Conservation (phyloP, 2,113 vertebrate species). For the Paracanthobrama guichenoti region DNA sequence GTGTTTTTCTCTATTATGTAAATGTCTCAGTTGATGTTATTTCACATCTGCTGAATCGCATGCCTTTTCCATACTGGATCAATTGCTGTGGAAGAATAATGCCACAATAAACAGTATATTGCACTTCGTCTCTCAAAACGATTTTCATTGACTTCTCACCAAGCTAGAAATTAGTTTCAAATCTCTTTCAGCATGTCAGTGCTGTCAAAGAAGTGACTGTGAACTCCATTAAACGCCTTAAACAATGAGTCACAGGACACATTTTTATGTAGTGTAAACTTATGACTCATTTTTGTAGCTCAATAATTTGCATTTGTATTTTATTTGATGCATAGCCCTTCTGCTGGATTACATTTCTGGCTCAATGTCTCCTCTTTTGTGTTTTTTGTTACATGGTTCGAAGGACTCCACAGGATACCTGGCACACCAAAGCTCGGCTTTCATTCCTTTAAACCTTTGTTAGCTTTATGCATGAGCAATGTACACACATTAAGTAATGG, state of each 20-base stretch:
- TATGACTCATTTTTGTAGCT: slow-evolving; percentile 46
- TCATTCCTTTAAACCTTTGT: slow-evolving; percentile 40
- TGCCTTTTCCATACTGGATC: slow-evolving; percentile 9
- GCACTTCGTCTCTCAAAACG: slow-evolving; percentile 17
- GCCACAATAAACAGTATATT: slow-evolving; percentile 32
- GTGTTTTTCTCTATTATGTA: slow-evolving; percentile 15
- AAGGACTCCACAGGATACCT: slow-evolving; percentile 35
- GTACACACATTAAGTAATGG: slow-evolving; percentile 24
- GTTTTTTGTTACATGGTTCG: slow-evolving; percentile 35
- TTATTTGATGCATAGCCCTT: slow-evolving; percentile 22
- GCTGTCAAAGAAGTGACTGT: slow-evolving; percentile 33
- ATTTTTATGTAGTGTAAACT: slow-evolving; percentile 45
- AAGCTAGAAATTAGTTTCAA: slow-evolving; percentile 38
- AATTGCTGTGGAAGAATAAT: slow-evolving; percentile 32
- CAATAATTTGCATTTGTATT: slow-evolving; percentile 44
- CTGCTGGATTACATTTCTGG: slow-evolving; percentile 39
- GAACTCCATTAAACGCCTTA: slow-evolving; percentile 40
- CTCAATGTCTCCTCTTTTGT: slow-evolving; percentile 10
- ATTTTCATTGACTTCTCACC: slow-evolving; percentile 25
- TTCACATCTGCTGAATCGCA: neutral
- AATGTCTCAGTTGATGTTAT: slow-evolving; percentile 27
- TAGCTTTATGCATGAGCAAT: slow-evolving; percentile 18
- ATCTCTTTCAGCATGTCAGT: slow-evolving; percentile 13
- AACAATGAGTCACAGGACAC: slow-evolving; percentile 43
- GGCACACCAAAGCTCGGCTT: slow-evolving; percentile 1